These are phyloP conservation scores for Odontocolon sp. DNA, from an alignment of 2,888 invertebrate species.

Conservation along the genomic window DNA sequence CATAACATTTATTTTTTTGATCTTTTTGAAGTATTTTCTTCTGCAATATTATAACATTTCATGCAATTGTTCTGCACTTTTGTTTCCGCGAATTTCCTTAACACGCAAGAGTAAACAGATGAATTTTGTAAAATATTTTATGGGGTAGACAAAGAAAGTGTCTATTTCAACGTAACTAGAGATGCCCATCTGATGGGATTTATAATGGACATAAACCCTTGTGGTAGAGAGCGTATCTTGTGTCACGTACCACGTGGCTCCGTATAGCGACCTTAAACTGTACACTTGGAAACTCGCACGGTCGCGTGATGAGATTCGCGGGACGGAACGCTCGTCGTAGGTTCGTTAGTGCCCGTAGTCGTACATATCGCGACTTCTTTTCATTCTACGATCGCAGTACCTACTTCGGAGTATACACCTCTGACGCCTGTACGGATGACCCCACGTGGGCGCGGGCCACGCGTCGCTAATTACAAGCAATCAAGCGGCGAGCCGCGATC, in stretches of 20 bases:
- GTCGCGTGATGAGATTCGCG: conserved; percentile 4
- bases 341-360: conserved; percentile 53
- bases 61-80: no score
- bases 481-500: conserved; percentile 67
- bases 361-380: conserved; percentile 38
- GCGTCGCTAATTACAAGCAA: conserved; percentile 79
- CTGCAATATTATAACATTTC: no score
- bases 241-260: conserved; percentile 35
- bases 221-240: conserved; percentile 18
- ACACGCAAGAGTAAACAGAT: no score
- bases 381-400: conserved; percentile 6
- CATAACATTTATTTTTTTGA: no score
- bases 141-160: no score
- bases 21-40: no score
- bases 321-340: conserved; percentile 18
- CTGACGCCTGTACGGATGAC: conserved; percentile 66
- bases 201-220: no score
- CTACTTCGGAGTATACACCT: conserved; percentile 5
- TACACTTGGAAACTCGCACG: conserved; percentile 28
- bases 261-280: conserved; percentile 27
- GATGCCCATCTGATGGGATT: no score
- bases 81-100: no score
- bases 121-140: no score
- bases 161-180: no score
- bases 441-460: conserved; percentile 77